Conservation (phyloP, 2,888 invertebrate species). For the Kryphioiulus occultus region DNA sequence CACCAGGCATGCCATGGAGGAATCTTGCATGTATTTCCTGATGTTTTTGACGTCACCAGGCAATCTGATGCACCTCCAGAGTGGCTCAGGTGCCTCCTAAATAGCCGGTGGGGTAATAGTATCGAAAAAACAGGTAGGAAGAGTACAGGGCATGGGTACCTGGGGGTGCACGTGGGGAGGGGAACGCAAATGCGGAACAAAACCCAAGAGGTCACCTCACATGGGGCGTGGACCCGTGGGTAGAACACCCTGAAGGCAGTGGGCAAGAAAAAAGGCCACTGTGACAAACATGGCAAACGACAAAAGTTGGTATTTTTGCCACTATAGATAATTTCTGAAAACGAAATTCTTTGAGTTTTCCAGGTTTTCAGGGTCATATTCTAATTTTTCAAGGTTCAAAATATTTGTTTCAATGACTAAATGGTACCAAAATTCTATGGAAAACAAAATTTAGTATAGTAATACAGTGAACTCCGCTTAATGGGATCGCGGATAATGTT, state of each 20-base stretch:
- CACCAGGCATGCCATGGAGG: background rate
- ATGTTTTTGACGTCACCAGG: background rate
- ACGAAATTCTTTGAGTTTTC: too few species aligned
- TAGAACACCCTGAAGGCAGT: background rate
- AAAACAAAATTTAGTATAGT: too few species aligned
- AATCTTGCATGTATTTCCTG: background rate
- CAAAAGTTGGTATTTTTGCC: background rate
- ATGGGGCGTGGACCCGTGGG: slow-evolving; percentile 17
- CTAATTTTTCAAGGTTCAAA: too few species aligned
- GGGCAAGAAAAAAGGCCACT: background rate
- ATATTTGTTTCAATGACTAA: too few species aligned
- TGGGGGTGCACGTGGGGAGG: slow-evolving; percentile 16
- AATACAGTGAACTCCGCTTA: too few species aligned
- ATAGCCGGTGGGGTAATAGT: background rate
- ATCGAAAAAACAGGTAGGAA: background rate
- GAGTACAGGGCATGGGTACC: slow-evolving; percentile 19
- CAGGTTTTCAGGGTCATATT: too few species aligned
- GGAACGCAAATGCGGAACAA: background rate
- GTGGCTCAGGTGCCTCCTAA: background rate
- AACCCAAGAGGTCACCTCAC: background rate
- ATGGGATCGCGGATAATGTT: too few species aligned
- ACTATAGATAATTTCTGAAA: too few species aligned
- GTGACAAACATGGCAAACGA: background rate
- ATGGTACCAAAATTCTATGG: too few species aligned
- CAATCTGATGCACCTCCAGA: background rate